Base-by-base conservation (phyloP, 2,113 vertebrate genomes). In the Myxocyprinus asiaticus region DNA sequence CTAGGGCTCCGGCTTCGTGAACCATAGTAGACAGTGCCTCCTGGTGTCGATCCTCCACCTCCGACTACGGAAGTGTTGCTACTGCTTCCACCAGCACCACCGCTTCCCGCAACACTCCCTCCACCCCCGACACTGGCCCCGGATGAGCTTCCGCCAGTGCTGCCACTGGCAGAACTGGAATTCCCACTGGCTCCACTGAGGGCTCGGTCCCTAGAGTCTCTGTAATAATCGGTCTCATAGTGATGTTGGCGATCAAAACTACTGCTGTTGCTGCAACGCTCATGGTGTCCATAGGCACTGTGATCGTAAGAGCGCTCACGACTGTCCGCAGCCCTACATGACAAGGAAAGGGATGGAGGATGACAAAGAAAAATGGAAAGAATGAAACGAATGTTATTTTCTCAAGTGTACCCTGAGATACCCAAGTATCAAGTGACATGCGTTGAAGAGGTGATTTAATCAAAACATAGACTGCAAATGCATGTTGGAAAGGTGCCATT, bases 201-300 rank as follows among this genome's bases (percentile, higher is more conserved):
- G 88, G 96, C 95, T 89, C 97, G 94, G 81, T 99, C 97, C 56
- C 96, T 94, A 82, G 95, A 93, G 63, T 98, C 96, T 83, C 96
- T 95, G 89, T 98, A 99, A 92, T 98, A 99, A 93, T 99, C 98
- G 85, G 96, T 94, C 88, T 99, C 98, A 74, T 99, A 99, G 93
- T 99, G 98, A 85, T 96, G 94, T 44, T 96, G 96, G 72, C 97
- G 95, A 89, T 99, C 98, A 88, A 99, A 99, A 87, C 94, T 94
- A 94, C 95, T 85, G 87, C 94, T 93, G 94, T 95, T 85, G 91
- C 95, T 94, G 86, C 95, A 94, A 86, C 98, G 95, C 90, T 99
- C 98, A 81, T 99, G 98, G 94, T 98, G 98, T 96, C 96, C 98
- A 90, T 99, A 99, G 94, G 96, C 94, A 95, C 94, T 94, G 93